These are phyloP conservation scores for Chloropsis cyanopogon DNA, from an alignment of 2,113 vertebrate species.

Conservation along the genomic window DNA sequence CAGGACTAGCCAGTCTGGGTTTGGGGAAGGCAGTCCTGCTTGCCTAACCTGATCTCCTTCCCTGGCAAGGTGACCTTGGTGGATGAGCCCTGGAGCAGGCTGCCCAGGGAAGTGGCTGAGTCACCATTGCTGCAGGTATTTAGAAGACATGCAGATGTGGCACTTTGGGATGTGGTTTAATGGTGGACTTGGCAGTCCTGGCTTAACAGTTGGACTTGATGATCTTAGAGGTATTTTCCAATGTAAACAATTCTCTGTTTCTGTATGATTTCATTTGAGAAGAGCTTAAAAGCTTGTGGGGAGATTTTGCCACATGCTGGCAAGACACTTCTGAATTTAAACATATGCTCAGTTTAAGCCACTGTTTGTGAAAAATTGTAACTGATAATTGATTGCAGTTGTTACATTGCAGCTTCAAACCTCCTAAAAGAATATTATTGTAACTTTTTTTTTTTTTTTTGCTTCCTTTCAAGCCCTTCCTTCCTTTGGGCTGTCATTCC, in stretches of 20 bases:
- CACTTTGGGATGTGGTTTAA: background rate
- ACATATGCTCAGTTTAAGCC: background rate
- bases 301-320: background rate
- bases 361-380: background rate
- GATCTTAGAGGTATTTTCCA: background rate
- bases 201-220: background rate
- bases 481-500: background rate
- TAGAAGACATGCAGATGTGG: background rate
- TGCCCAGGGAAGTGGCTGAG: background rate
- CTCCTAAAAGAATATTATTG: background rate
- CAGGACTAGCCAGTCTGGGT: background rate
- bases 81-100: background rate
- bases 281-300: background rate
- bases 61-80: background rate
- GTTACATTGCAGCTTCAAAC: background rate
- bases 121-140: background rate
- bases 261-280: background rate
- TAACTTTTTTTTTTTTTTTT: background rate
- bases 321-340: background rate
- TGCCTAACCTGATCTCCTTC: background rate
- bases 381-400: background rate
- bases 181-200: background rate
- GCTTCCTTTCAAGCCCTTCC: too few species aligned
- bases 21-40: background rate
- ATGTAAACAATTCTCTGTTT: background rate